Conservation (phyloP, 2,797 vertebrate genomes). For the Sebastes hubbsi region DNA sequence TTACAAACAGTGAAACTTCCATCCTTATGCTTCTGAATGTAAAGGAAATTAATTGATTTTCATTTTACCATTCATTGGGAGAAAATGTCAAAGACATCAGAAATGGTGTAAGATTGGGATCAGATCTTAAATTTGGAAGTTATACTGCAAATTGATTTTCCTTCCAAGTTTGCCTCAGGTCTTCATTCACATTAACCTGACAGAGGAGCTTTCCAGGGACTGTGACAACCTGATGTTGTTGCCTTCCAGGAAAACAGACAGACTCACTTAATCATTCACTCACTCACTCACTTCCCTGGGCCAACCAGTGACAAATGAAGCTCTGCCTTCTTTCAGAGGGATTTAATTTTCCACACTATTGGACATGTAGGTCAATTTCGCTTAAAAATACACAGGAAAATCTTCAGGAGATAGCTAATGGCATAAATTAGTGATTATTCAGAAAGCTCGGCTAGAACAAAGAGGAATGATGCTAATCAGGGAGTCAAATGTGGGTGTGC, state of each 20-base stretch:
- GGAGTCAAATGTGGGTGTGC: constrained; percentile 5
- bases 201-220: constrained; percentile 13
- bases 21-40: not conserved
- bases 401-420: constrained; percentile 46
- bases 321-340: constrained; percentile 47
- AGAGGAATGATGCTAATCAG: constrained; percentile 46
- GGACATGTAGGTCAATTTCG: constrained; percentile 68
- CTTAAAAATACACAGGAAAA: constrained; percentile 30
- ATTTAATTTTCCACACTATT: constrained; percentile 72
- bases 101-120: not conserved
- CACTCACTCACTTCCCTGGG: constrained; percentile 32
- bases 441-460: constrained; percentile 50
- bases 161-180: not conserved
- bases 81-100: not conserved
- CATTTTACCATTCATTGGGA: not conserved
- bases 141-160: not conserved
- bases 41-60: not conserved
- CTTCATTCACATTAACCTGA: constrained; percentile 6
- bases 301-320: constrained; percentile 50
- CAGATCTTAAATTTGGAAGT: not conserved
- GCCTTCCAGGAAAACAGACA: constrained; percentile 37
- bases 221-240: constrained; percentile 39
- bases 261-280: constrained; percentile 40
- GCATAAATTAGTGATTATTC: constrained; percentile 64
- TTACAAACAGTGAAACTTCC: not conserved